Base-by-base conservation (phyloP, 2,888 invertebrate species). In the Tholera decimalis region DNA sequence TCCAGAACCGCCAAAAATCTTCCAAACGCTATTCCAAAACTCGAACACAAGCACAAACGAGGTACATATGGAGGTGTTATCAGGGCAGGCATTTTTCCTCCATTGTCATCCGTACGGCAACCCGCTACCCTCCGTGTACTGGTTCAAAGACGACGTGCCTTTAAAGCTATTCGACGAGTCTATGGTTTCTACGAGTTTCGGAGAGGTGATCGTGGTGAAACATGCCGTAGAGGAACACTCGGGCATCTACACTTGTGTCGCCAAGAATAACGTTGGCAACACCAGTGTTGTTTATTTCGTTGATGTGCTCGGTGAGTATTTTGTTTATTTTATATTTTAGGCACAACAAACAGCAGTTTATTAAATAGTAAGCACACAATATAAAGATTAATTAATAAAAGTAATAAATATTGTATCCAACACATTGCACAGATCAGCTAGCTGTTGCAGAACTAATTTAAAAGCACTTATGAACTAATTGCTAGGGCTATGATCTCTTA, bases 221-320 rank as follows among this genome's bases (percentile, higher is more conserved):
- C 84, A 82, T n/a, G 92, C 93, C 0, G 18, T 59, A 24, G 75
- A 79, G 2, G 88, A 89, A 13, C 94, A 95, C 49, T 80, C 89
- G 0, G 97, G 97, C 0, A 96, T 95, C 58, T 97, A 97, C 80
- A 95, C 94, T 0, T 97, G 97, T 83, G 93, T 96, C 26, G 97
- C 96, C 0, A 95, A 91, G 64, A 97, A 97, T 80, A 89, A 88
- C 49, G 94, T 95, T 2, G 97, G 97, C 0, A 91, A 92, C 53
- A 86, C 88, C 9, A 92, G 92, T 67, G 83, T 94, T 22, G 85
- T 86, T 11, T 96, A 96, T 73, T 79, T 93, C 44, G 91, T 96
- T 13, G 90, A 94, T 83, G 93, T 96, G 41, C 83, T 95, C 33
- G 93, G 96, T 96, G 79, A 89, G 92, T 64, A 26, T 1, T 54